Conservation (phyloP, 2,797 vertebrate species). For the Microctenopoma steveboyesi region DNA sequence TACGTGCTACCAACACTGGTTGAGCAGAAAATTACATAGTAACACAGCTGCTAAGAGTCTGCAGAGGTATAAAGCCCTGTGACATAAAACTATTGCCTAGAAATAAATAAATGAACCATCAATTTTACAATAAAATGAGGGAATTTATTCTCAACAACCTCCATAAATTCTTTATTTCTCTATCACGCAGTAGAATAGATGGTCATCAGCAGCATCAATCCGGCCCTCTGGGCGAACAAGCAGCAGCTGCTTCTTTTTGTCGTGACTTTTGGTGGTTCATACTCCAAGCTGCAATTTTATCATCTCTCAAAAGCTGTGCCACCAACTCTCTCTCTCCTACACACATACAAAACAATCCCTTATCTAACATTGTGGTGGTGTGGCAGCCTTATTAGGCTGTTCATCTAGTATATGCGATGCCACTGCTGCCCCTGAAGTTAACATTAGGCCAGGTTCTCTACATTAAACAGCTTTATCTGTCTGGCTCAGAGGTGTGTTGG, state of each 20-base stretch:
- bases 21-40: constrained; percentile 89
- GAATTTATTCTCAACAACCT: constrained; percentile 19
- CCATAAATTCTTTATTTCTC: constrained; percentile 24
- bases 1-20: constrained; percentile 71
- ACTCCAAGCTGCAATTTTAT: constrained; percentile 45
- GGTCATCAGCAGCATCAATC: constrained; percentile 24
- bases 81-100: constrained; percentile 20
- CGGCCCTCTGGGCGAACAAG: constrained; percentile 29
- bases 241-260: constrained; percentile 37
- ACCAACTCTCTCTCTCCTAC: constrained; percentile 4
- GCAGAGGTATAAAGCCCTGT: constrained; percentile 14
- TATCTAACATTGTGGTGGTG: constrained; percentile 20
- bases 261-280: constrained; percentile 32
- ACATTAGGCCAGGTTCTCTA: constrained; percentile 53
- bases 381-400: constrained; percentile 53
- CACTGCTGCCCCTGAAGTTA: constrained; percentile 45
- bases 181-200: constrained; percentile 1
- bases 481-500: constrained; percentile 33
- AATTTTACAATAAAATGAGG: constrained; percentile 12
- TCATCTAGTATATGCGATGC: constrained; percentile 48
- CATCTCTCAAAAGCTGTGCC: constrained; percentile 44
- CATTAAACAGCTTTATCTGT: constrained; percentile 69
- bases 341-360: constrained; percentile 27
- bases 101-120: constrained; percentile 10
- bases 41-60: constrained; percentile 57